Percentiles rank a stretch among this genome's conserved stretches.
Conservation (phyloP, 2,113 vertebrate species). For the Ceyx melanurus region DNA sequence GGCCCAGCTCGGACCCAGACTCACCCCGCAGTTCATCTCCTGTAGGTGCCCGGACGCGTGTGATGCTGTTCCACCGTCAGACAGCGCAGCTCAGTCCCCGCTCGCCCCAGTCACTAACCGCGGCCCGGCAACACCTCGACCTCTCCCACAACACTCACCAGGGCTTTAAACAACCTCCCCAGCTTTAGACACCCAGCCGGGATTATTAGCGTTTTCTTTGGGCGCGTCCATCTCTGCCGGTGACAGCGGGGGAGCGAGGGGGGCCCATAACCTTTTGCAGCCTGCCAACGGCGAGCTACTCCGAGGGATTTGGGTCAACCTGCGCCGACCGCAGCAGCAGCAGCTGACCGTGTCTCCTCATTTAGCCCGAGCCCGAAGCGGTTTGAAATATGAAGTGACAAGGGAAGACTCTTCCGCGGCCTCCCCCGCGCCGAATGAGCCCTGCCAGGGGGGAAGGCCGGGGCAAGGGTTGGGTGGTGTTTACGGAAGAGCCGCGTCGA, state of each 20-base stretch:
- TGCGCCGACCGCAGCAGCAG: fast-evolving
- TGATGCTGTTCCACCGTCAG: neutral
- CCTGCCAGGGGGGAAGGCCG: neutral
- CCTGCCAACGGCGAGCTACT: neutral
- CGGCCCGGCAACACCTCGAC: neutral
- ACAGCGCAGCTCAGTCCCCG: fast-evolving
- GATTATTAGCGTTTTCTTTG: neutral
- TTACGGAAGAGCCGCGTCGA: constrained; percentile 56
- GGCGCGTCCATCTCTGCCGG: neutral
- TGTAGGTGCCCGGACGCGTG: neutral
- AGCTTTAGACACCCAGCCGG: neutral
- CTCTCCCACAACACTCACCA: fast-evolving
- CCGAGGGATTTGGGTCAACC: neutral
- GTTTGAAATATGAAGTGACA: fast-evolving
- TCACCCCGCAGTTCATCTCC: neutral
- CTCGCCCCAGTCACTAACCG: neutral
- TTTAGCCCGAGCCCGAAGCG: fast-evolving
- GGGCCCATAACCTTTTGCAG: neutral
- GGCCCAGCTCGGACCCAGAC: neutral
- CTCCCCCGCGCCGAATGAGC: neutral
- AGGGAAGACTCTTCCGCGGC: fast-evolving
- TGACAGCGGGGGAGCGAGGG: neutral
- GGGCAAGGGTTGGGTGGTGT: constrained; percentile 2
- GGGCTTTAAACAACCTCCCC: neutral
- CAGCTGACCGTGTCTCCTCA: fast-evolving